A percentile compares a stretch with the other conserved stretches of the same genome.
Conservation (phyloP, 1,140 invertebrate genomes). For the Leptonema lineaticorne region DNA sequence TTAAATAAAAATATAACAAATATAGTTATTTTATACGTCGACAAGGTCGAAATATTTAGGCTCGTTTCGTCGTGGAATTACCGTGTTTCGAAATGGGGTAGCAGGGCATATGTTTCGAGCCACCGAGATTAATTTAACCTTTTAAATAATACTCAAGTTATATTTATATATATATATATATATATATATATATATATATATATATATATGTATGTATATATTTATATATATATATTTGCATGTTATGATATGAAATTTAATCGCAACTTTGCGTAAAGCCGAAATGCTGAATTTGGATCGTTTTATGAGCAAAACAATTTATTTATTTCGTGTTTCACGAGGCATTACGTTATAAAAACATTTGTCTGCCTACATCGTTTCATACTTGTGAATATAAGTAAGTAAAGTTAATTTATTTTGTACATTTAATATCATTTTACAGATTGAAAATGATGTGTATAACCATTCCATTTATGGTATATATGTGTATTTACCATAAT, state of each 20-base stretch:
- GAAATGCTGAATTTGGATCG: no score
- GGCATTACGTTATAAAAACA: background rate
- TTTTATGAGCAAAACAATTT: no score
- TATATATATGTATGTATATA: conserved; percentile 1
- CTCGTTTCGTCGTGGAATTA: background rate
- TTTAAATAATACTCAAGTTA: no score
- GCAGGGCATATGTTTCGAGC: background rate
- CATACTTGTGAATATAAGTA: no score
- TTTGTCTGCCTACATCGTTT: no score
- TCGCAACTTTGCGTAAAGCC: background rate
- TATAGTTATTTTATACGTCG: background rate
- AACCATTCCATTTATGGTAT: background rate
- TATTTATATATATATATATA: conserved; percentile 1
- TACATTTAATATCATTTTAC: no score
- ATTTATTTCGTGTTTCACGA: background rate
- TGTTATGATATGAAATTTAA: background rate
- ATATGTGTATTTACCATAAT: no score
- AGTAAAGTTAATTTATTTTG: no score
- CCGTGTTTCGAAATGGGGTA: background rate
- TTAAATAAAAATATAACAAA: background rate
- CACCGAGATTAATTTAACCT: background rate
- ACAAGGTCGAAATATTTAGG: background rate
- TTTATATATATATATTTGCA: background rate
- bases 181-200: background rate
- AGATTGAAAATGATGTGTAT: background rate